Percentiles rank a stretch among this genome's conserved stretches.
Evolutionary conservation across 1,140 invertebrate genomes (phyloP).

Genomic region (Centruroides sculpturatus): DNA sequence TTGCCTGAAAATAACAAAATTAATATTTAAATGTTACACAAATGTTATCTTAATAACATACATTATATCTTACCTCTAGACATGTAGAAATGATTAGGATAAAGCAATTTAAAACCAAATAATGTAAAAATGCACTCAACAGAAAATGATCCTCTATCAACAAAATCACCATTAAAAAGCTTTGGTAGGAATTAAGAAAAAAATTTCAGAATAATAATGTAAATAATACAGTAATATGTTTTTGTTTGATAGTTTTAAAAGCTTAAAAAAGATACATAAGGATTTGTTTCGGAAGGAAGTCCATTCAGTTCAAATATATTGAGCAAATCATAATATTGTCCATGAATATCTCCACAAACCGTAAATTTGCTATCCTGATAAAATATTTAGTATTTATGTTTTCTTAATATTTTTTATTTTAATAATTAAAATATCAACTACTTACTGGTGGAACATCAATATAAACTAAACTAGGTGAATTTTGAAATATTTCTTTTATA

Average conservation of each 20-base stretch:
- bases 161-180: constrained; percentile 98
- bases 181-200: constrained; percentile 20
- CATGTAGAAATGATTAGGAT: constrained; percentile 96
- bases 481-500: constrained; percentile 67
- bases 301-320: constrained; percentile 98
- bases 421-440: background rate
- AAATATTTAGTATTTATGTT: background rate
- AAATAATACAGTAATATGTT: background rate
- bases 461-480: constrained; percentile 76
- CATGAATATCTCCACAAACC: constrained; percentile 99
- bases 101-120: constrained; percentile 93
- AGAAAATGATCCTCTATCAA: constrained; percentile 96
- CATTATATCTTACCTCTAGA: constrained; percentile 58
- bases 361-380: constrained; percentile 74
- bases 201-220: background rate
- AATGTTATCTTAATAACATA: background rate
- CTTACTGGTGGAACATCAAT: constrained; percentile 59
- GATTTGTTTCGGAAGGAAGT: constrained; percentile 83
- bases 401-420: background rate
- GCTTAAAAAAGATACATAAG: constrained; percentile 54
- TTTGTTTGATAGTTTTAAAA: background rate
- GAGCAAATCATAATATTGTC: constrained; percentile 95
- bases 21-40: background rate
- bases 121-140: constrained; percentile 98
- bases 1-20: constrained; percentile 53